Conservation (phyloP, 2,113 vertebrate genomes). For the Elaphurus davidianus region DNA sequence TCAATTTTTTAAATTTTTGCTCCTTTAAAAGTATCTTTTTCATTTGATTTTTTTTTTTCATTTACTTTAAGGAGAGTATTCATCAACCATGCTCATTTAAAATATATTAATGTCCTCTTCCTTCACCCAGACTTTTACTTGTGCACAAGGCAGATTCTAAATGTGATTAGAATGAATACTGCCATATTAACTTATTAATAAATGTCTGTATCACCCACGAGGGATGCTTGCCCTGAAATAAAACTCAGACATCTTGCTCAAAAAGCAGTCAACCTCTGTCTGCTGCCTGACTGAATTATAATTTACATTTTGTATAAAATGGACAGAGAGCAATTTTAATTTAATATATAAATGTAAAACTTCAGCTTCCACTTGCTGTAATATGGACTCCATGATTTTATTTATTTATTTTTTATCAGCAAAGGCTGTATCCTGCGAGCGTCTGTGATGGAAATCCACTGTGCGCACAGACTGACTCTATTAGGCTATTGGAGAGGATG, state of each 20-base stretch:
- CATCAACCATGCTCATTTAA: conserved; percentile 31
- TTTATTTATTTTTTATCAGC: conserved; percentile 68
- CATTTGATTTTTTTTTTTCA: conserved; percentile 37
- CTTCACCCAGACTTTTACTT: conserved; percentile 1
- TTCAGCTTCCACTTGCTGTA: conserved; percentile 32
- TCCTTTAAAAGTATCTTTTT: background rate
- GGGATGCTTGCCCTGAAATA: background rate
- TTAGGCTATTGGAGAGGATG: conserved; percentile 53
- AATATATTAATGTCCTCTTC: conserved; percentile 1
- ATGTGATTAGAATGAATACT: conserved; percentile 3
- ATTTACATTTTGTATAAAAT: conserved; percentile 24
- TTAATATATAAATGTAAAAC: conserved; percentile 60
- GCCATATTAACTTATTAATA: conserved; percentile 29
- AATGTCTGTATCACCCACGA: background rate
- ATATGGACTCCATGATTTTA: conserved; percentile 44
- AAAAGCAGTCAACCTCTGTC: conserved; percentile 12
- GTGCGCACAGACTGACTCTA: conserved; percentile 34
- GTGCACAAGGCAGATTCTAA: background rate
- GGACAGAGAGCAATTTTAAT: conserved; percentile 61
- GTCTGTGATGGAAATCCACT: conserved; percentile 59
- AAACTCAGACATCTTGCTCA: background rate
- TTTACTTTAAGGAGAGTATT: conserved; percentile 34
- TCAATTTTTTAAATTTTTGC: conserved; percentile 38
- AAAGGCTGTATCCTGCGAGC: conserved; percentile 14
- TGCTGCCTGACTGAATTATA: conserved; percentile 41